Evolutionary conservation across 2,113 vertebrate species (phyloP), one percentile per base, ranked within the genome.

Genomic region (Plecotus auritus): DNA sequence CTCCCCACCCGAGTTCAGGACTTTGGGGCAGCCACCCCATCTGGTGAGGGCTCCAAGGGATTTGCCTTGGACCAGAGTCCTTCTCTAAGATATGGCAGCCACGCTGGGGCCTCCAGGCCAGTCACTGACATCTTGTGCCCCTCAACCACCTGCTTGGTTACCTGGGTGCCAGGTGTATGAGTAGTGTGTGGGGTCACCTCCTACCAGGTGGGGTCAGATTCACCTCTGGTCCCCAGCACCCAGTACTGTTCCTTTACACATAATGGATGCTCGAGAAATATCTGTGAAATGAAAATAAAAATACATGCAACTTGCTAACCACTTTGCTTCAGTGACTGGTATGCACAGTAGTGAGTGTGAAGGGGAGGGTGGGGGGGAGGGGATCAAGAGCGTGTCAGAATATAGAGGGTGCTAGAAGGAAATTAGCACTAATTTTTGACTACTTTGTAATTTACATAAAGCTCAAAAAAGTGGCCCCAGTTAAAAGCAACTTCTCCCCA

Each of bases 391-490:
- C 10, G 5, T 45, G 78, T 80, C 73, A 16, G 49, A 83, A 92
- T 78, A 61, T 54, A 92, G 74, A 88, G 74, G 83, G 78, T 82
- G 61, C 45, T 30, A 89, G 49, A 82, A 93, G 94, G 81, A 94
- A 97, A 93, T 91, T 13, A 82, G 76, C 90, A 93, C 86, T 96
- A 96, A 96, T 97, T 95, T 95, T 47, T 85, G 84, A 92, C 89
- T 85, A 76, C 32, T 18, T 84, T 91, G 61, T 90, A 61, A 97
- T 97, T 97, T 97, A 96, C 97, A 97, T 97, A 94, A 93, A 97
- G 91, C 42, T 93, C 54, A 74, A 89, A 91, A 97, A 91, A 72
- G 45, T 51, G 78, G 74, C 69, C 70, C 78, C 70, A 59, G 77
- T 97, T 66, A 94, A 80, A 95, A 88, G 35, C 74, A 84, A 37